phyloP scores from a whole-genome alignment of 2,113 vertebrate genomes.

The Anoura caudifer region DNA sequence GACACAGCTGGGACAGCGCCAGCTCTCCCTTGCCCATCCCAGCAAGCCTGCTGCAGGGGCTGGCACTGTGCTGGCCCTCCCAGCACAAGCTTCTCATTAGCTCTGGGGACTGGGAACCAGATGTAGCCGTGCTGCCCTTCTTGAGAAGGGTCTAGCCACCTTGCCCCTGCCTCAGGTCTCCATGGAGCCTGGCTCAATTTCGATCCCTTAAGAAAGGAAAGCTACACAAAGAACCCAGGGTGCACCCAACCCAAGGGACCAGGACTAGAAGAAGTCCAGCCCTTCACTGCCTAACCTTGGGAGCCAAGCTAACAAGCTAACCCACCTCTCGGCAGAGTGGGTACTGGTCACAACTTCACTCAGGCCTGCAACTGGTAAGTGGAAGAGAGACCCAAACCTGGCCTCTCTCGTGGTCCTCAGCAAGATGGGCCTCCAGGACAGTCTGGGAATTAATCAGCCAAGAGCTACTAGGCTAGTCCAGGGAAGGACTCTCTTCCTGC shows the following conservation, averaged over 20 bases:
- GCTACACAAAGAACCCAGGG: background rate
- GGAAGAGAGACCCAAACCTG: background rate
- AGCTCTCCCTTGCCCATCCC: background rate
- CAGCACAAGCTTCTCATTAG: background rate
- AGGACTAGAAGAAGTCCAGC: background rate
- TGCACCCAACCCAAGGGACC: background rate
- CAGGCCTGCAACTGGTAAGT: background rate
- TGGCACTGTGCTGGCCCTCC: background rate
- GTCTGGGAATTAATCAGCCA: slow-evolving; percentile 27
- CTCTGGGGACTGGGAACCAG: background rate
- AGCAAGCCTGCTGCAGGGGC: background rate
- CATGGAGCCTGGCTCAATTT: background rate
- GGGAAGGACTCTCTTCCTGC: background rate
- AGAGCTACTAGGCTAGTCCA: background rate
- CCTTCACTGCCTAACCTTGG: background rate
- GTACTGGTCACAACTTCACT: background rate
- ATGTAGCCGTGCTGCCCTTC: background rate
- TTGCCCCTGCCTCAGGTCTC: background rate
- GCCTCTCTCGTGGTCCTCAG: background rate
- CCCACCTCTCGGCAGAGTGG: background rate
- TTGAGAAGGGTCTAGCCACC: background rate
- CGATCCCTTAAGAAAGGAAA: background rate
- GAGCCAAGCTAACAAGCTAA: background rate
- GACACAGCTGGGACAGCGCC: background rate
- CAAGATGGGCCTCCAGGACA: background rate